Evolutionary conservation across 1,140 invertebrate genomes (phyloP).

Genomic region (Musca domestica): DNA sequence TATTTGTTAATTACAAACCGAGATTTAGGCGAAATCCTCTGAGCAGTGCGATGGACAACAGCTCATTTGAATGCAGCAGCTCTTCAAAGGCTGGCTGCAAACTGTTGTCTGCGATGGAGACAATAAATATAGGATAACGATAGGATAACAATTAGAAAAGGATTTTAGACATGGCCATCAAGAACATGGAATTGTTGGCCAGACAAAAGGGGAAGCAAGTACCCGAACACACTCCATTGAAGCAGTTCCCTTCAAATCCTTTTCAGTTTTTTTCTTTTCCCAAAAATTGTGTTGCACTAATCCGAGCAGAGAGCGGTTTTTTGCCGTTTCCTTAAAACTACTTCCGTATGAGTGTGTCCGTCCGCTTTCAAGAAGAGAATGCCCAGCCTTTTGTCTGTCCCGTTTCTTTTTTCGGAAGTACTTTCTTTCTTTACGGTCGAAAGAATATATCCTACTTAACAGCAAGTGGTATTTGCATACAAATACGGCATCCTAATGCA

Average conservation of each 20-base stretch:
- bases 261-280: neutral
- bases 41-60: too few relatives aligned
- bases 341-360: neutral
- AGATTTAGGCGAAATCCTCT: too few relatives aligned
- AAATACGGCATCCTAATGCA: too few relatives aligned
- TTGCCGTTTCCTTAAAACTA: neutral
- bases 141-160: conserved; percentile 12
- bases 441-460: too few relatives aligned
- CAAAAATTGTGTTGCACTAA: neutral
- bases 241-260: neutral
- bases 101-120: neutral
- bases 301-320: neutral
- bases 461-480: too few relatives aligned
- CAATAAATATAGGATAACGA: neutral
- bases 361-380: neutral
- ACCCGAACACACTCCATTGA: neutral
- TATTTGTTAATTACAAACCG: too few relatives aligned
- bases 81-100: too few relatives aligned
- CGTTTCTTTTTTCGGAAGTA: neutral
- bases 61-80: too few relatives aligned
- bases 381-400: neutral
- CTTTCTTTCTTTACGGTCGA: neutral
- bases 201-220: too few relatives aligned
- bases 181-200: neutral
- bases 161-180: neutral